Conservation (phyloP, 2,888 invertebrate species). For the Zaprionus bogoriensis region DNA sequence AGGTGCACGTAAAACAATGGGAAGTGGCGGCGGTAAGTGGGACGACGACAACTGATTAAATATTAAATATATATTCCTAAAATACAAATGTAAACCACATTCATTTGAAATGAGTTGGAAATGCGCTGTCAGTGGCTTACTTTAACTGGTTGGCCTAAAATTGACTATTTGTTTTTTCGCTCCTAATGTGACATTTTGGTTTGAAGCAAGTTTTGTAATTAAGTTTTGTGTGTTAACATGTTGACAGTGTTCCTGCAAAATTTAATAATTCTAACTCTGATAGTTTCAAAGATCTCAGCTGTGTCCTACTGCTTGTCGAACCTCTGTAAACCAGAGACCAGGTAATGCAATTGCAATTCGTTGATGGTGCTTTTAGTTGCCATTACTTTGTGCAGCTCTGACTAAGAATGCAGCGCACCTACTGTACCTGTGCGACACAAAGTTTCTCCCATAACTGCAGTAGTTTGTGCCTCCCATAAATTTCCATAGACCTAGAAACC, state of each 20-base stretch:
- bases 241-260: not conserved
- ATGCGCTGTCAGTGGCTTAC: not conserved
- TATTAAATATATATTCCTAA: not conserved
- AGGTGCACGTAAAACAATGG: not conserved
- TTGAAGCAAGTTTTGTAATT: not conserved
- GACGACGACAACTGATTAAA: not conserved
- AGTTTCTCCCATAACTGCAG: constrained; percentile 4
- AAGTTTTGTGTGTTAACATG: not conserved
- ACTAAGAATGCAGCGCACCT: not conserved
- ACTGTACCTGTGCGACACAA: not conserved
- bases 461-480: constrained; percentile 8
- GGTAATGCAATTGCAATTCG: too few species aligned
- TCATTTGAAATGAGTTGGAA: not conserved
- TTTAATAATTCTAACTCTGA: not conserved
- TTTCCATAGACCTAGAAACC: constrained; percentile 42
- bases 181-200: too few species aligned
- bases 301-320: not conserved
- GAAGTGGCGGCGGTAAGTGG: not conserved
- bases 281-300: not conserved
- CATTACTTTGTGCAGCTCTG: not conserved
- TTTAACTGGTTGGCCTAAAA: not conserved
- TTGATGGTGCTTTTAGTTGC: too few species aligned
- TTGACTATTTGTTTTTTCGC: not conserved
- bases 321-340: too few species aligned
- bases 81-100: not conserved